Evolutionary conservation across 2,888 invertebrate species (phyloP), one percentile per base, ranked within the genome.

Genomic region (Sphaerophoria rueppellii): DNA sequence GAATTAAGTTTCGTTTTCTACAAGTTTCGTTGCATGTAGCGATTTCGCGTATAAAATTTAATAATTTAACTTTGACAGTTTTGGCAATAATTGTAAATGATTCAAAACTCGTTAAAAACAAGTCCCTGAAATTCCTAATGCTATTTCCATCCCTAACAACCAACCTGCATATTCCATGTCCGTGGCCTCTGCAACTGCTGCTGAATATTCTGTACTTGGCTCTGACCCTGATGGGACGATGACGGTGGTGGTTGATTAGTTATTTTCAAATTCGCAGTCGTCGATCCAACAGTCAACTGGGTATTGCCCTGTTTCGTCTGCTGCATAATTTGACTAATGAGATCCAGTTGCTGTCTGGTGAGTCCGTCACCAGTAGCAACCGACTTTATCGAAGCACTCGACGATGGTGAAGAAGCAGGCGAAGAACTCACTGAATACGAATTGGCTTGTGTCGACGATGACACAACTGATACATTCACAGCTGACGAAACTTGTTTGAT

Each of bases 291-390:
- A 4, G 91, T 92, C 50, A 92, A 90, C 88, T 91, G 91, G 50
- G 92, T 92, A 82, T 92, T 92, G 70, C 94, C 94, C 88, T 95
- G 95, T 90, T 95, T 95, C 16, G 95, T 95, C 91, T 95, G 95
- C 89, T 95, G 95, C 95, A 95, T 95, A 88, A 95, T 95, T 91
- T 95, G 95, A 91, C 95, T 95, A 89, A 95, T 95, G 88, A 95
- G 93, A 91, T 95, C 95, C 88, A 95, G 93, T 90, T 95, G 95
- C 89, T 95, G 95, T 88, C 95, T 94, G 73, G 95, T 95, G 87
- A 95, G 92, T 80, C 95, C 95, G 88, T 95, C 95, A 90, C 95
- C 90, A 34, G 88, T 81, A 35, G 90, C 90, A 24, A 90, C 87
- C 50, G 88, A 89, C 91, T 92, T 87, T 52, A 72, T 54, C 65